phyloP scores from a whole-genome alignment of 2,113 vertebrate genomes.

The Ailuropoda melanoleuca region DNA sequence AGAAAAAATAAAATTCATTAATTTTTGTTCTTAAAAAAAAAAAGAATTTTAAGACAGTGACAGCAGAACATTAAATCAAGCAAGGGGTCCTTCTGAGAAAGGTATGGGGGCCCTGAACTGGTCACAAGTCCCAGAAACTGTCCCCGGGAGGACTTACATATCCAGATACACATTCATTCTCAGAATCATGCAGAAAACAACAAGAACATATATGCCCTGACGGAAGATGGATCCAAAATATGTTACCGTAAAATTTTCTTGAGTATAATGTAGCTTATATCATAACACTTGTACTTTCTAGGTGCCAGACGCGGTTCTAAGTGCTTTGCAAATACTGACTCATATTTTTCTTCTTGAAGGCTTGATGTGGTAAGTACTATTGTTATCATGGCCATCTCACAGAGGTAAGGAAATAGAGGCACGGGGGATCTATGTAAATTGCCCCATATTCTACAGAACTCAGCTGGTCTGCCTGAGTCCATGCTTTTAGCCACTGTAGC shows the following conservation, averaged over 20 bases:
- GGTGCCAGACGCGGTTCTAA: neutral
- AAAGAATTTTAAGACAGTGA: neutral
- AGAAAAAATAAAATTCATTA: neutral
- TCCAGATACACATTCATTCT: neutral
- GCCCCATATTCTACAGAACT: neutral
- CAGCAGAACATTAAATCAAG: neutral
- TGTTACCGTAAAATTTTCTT: neutral
- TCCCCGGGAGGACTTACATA: neutral
- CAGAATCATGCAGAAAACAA: neutral
- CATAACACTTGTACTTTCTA: neutral
- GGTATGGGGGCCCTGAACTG: fast-evolving
- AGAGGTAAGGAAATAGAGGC: neutral
- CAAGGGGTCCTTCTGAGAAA: neutral
- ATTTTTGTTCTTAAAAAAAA: neutral
- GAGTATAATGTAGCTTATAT: neutral
- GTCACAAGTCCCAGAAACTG: neutral
- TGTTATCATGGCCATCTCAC: neutral
- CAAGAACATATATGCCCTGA: neutral
- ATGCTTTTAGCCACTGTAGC: neutral
- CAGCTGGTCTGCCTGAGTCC: neutral
- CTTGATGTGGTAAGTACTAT: neutral
- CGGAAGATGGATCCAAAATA: neutral
- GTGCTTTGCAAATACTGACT: neutral
- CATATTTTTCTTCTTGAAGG: neutral
- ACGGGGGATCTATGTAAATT: neutral